phyloP scores from a whole-genome alignment of 2,888 invertebrate genomes.

The Eupithecia inturbata region DNA sequence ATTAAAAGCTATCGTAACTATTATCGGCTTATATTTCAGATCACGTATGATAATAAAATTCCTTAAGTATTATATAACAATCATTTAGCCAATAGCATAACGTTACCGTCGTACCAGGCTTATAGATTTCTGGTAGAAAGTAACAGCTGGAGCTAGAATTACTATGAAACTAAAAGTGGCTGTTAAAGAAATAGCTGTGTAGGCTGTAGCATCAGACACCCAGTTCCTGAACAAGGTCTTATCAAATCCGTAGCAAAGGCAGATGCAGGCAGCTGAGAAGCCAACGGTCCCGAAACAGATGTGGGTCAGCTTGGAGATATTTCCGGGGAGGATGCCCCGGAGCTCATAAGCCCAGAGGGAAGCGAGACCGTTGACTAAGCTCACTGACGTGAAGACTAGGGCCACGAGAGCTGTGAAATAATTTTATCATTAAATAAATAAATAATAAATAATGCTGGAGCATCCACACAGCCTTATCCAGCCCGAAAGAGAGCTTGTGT shows the following conservation, averaged over 20 bases:
- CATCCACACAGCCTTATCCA: background rate
- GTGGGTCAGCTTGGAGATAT: slow-evolving; percentile 62
- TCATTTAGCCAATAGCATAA: background rate
- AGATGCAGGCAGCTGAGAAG: slow-evolving; percentile 49
- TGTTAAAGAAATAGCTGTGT: slow-evolving; percentile 56
- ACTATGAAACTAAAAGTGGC: slow-evolving; percentile 53
- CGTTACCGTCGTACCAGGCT: slow-evolving; percentile 26
- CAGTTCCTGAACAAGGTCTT: slow-evolving; percentile 55
- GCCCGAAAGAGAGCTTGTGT: background rate
- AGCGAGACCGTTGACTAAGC: slow-evolving; percentile 62
- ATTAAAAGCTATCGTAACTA: background rate
- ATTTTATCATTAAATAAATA: slow-evolving; percentile 10
- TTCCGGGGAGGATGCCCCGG: slow-evolving; percentile 54
- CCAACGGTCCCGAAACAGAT: slow-evolving; percentile 63
- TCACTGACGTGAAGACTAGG: slow-evolving; percentile 61
- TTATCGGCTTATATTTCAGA: slow-evolving; percentile 18
- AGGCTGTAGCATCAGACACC: slow-evolving; percentile 48
- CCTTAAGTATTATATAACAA: slow-evolving; percentile 1
- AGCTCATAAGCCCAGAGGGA: slow-evolving; percentile 65
- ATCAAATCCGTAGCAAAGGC: slow-evolving; percentile 64
- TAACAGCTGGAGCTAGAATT: slow-evolving; percentile 59
- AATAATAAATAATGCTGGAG: background rate
- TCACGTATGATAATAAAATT: slow-evolving; percentile 14
- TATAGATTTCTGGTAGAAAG: slow-evolving; percentile 51
- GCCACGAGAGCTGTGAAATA: slow-evolving; percentile 63